These are phyloP conservation scores for Sorex fumeus DNA, from an alignment of 2,113 vertebrate species.

Conservation along the genomic window DNA sequence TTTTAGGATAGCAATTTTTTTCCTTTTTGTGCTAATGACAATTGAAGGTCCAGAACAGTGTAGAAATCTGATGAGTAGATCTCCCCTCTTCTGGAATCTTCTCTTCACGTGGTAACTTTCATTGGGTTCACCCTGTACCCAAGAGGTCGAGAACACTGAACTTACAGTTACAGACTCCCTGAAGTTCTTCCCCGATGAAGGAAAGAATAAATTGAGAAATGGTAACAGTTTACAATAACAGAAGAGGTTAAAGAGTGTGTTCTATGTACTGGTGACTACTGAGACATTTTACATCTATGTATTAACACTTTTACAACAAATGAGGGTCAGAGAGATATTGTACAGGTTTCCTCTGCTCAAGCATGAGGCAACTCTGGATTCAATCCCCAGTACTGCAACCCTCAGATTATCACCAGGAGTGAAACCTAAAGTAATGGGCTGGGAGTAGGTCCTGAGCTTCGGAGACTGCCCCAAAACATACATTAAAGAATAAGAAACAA, in stretches of 20 bases:
- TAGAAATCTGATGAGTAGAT: background rate
- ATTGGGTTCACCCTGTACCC: background rate
- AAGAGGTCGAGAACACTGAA: background rate
- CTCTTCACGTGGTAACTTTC: background rate
- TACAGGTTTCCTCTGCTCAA: too few relatives aligned
- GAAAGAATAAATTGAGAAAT: slow-evolving; percentile 11
- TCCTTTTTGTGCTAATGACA: background rate
- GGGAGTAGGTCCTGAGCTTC: too few relatives aligned
- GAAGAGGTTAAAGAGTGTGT: background rate
- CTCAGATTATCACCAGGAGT: too few relatives aligned
- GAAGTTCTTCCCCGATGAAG: background rate
- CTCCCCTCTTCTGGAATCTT: background rate
- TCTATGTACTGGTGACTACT: slow-evolving; percentile 4
- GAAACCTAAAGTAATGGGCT: too few relatives aligned
- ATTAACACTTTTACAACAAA: background rate
- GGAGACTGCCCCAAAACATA: too few relatives aligned
- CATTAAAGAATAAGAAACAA: too few relatives aligned
- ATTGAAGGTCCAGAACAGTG: background rate
- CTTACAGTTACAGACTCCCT: background rate
- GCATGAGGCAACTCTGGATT: too few relatives aligned
- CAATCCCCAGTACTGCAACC: too few relatives aligned
- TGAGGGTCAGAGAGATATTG: too few relatives aligned
- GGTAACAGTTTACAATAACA: background rate
- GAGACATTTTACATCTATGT: background rate
- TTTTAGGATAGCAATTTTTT: slow-evolving; percentile 13